These are phyloP conservation scores for Brachyhypopomus occidentalis DNA, from an alignment of 2,113 vertebrate genomes.

Conservation along the genomic window DNA sequence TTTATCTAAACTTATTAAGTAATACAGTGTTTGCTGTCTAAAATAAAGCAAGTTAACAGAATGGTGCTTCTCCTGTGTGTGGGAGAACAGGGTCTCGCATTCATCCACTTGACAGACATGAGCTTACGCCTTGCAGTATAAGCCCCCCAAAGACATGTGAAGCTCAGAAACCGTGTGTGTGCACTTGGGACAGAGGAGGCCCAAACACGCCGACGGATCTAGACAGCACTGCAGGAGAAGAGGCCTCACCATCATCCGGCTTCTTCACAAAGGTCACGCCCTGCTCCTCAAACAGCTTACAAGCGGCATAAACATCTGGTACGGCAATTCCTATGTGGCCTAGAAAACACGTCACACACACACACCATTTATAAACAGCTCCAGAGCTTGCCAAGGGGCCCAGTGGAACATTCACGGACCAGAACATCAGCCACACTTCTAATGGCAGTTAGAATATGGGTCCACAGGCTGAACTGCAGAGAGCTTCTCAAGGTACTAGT, in stretches of 20 bases:
- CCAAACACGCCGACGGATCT: background rate
- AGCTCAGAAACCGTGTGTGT: background rate
- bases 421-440: too few relatives aligned
- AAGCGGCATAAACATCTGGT: conserved; percentile 88
- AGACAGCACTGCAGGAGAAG: background rate
- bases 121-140: background rate
- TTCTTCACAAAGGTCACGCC: conserved; percentile 97
- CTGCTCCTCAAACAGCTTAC: conserved; percentile 92
- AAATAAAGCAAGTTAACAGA: background rate
- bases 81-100: background rate
- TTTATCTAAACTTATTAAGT: too few relatives aligned
- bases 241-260: conserved; percentile 87
- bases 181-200: background rate
- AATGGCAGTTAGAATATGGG: too few relatives aligned
- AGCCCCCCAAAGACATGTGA: background rate
- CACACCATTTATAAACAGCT: background rate
- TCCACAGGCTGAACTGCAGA: too few relatives aligned
- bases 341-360: conserved; percentile 55
- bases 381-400: too few relatives aligned
- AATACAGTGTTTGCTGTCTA: background rate
- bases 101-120: background rate
- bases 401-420: too few relatives aligned
- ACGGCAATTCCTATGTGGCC: conserved; percentile 97
- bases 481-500: too few relatives aligned
- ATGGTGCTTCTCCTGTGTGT: background rate